These are phyloP conservation scores for Leucoraja ocellata DNA, from an alignment of 2,797 vertebrate genomes.

Conservation along the genomic window DNA sequence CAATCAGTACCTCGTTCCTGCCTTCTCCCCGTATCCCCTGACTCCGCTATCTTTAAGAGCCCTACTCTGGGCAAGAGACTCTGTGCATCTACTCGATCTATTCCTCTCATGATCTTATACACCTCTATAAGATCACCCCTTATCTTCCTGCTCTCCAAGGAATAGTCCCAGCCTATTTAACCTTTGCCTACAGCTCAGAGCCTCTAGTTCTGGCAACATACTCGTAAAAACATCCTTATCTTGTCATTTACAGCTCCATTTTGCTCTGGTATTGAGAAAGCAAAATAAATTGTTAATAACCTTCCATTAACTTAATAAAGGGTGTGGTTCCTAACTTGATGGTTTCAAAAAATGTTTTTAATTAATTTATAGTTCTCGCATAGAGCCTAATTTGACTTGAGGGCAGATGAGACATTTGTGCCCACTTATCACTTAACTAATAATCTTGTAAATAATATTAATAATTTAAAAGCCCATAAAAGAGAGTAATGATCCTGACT, in stretches of 20 bases:
- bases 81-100: no score
- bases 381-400: neutral
- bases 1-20: no score
- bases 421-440: neutral
- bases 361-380: neutral
- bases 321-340: slow-evolving; percentile 1
- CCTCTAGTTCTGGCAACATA: no score
- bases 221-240: neutral
- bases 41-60: no score
- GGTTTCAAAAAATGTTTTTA: neutral
- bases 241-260: neutral
- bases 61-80: no score
- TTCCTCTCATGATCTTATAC: no score
- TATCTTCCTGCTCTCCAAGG: no score
- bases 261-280: neutral
- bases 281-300: neutral
- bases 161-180: no score
- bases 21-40: no score
- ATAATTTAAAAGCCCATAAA: slow-evolving; percentile 5
- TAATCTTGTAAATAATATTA: slow-evolving; percentile 17
- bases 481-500: neutral
- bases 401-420: neutral
- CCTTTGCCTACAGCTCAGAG: no score
- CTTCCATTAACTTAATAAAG: neutral
- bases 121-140: no score